Percentiles rank a stretch among this genome's conserved stretches.
phyloP scores from a whole-genome alignment of 2,888 invertebrate species.

The Norana najaformis region DNA sequence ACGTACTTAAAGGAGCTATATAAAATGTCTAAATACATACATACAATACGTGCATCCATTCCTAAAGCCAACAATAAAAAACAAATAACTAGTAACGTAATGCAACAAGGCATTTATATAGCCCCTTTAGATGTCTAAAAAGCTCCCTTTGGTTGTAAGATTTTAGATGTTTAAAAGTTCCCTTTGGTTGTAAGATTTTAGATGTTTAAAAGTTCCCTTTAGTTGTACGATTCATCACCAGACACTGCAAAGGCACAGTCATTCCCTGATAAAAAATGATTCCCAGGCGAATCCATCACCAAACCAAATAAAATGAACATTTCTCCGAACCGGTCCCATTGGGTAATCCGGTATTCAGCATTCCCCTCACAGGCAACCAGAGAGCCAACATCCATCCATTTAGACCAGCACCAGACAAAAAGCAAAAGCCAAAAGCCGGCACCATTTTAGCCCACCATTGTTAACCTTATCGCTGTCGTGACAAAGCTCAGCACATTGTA shows the following conservation, averaged over 20 bases:
- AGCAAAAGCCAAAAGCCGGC: background rate
- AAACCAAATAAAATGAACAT: background rate
- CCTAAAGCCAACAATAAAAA: background rate
- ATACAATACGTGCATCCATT: background rate
- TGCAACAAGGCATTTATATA: background rate
- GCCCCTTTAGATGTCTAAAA: background rate
- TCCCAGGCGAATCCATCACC: background rate
- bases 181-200: background rate
- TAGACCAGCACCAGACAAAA: background rate
- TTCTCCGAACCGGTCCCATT: background rate
- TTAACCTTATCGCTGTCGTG: background rate
- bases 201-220: background rate
- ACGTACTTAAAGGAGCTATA: background rate
- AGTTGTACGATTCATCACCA: too few species aligned
- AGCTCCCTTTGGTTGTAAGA: background rate
- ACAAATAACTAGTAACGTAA: background rate
- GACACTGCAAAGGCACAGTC: background rate
- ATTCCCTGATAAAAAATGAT: background rate
- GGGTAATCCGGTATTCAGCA: background rate
- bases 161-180: background rate
- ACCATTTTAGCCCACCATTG: background rate
- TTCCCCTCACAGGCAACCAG: background rate
- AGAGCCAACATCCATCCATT: background rate
- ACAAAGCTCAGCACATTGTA: background rate
- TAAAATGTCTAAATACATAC: background rate